Base-by-base conservation (phyloP, 2,888 invertebrate genomes). In the Petrolisthes cinctipes region DNA sequence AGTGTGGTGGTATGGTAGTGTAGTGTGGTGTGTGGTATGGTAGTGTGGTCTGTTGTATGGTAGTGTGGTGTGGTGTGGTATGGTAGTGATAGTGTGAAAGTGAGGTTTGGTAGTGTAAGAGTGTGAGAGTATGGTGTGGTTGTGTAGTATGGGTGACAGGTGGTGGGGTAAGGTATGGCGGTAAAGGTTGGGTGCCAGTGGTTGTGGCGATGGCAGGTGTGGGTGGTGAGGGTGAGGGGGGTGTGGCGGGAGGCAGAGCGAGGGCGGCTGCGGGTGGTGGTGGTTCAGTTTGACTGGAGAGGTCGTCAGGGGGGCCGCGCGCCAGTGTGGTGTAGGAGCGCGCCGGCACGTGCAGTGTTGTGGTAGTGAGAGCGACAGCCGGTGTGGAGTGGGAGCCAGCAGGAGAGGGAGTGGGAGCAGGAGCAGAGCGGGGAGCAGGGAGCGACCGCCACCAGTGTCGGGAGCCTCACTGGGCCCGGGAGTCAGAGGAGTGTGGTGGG, bases 241-340 rank as follows among this genome's bases (percentile, higher is more conserved):
- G 51, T 68, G 23, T 68, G 56, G 37, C 68, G 66, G 37, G 82
- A 7, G 23, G 75, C 37, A 9, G 71, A 20, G 66, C 54, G 20
- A 17, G 83, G 83, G n/a, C n/a, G 85, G 66, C 23, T 37, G 37
- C 53, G 57, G 61, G 81, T 51, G 53, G 82, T 54, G n/a, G 83
- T 17, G 80, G 54, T 51, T 73, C 81, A 88, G 89, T 83, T 83
- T 83, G 82, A 86, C 79, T 86, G 61, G 83, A 82, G 83, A 57
- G 79, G 86, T 83, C 83, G 86, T 86, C 86, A 17, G 66, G 86
- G 82, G 66, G 81, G 82, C 82, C 86, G 66, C 86, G 82, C 86
- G 82, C 56, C 82, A 82, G 76, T 76, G 82, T 75, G 57, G 82
- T 73, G 73, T 75, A 73, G 82, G 56, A 57, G 76, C 56, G 82